A percentile compares a stretch with the other conserved stretches of the same genome.
Evolutionary conservation across 2,797 vertebrate genomes (phyloP).

Genomic region (Pitangus sulphuratus): DNA sequence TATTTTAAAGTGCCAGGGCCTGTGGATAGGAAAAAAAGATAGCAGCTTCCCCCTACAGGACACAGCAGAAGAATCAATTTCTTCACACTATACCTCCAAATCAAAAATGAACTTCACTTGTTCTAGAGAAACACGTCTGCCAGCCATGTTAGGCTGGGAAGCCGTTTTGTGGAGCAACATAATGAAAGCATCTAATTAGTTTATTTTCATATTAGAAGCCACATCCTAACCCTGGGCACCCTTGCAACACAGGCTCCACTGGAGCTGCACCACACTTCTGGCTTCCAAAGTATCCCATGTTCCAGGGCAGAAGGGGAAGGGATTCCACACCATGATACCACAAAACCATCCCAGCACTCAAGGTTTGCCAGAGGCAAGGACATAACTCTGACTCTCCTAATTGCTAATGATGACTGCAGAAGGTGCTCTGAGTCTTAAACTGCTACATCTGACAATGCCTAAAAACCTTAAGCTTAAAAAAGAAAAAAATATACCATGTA

Average conservation of each 20-base stretch:
- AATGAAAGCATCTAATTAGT: neutral
- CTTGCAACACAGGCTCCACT: fast-evolving
- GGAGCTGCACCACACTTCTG: neutral
- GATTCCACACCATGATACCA: neutral
- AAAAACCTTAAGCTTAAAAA: neutral
- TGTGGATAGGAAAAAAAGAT: neutral
- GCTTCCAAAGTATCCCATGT: neutral
- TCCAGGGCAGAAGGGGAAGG: neutral
- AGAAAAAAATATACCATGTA: neutral
- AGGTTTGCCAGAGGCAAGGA: neutral
- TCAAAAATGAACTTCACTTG: neutral
- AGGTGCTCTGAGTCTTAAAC: neutral
- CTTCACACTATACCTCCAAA: neutral
- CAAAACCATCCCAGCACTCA: neutral
- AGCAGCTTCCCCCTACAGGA: neutral
- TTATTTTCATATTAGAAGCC: neutral
- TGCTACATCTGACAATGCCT: neutral
- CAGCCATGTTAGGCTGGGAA: neutral
- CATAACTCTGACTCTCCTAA: neutral
- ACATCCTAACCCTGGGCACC: neutral
- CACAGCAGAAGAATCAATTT: fast-evolving
- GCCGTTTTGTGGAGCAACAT: neutral
- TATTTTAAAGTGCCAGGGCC: neutral
- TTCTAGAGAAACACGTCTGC: neutral
- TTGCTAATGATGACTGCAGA: neutral